Conservation (phyloP, 1,140 invertebrate genomes). For the Conopomorpha cramerella region DNA sequence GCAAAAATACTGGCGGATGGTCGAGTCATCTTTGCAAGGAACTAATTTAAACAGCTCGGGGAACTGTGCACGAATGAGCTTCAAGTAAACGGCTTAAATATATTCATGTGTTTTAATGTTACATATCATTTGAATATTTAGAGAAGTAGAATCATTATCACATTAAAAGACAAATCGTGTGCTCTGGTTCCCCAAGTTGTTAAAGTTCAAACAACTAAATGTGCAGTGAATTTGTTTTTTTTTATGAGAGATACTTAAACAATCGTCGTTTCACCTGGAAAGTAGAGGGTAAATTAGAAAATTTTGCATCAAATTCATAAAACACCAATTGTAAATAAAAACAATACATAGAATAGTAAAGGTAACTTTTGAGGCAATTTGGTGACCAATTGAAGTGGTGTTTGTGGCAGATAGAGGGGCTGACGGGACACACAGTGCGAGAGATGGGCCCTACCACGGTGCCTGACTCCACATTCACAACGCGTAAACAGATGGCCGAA, state of each 20-base stretch:
- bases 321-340: constrained; percentile 34
- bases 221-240: constrained; percentile 46
- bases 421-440: not conserved
- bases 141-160: no score
- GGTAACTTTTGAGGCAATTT: constrained; percentile 36
- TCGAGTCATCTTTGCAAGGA: constrained; percentile 41
- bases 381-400: constrained; percentile 33
- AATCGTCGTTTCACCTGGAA: constrained; percentile 57
- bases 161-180: no score
- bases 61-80: no score
- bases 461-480: no score
- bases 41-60: no score
- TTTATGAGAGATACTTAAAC: constrained; percentile 54
- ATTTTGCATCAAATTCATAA: constrained; percentile 46
- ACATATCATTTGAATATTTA: no score
- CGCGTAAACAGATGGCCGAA: no score
- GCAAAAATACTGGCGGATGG: constrained; percentile 38
- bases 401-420: constrained; percentile 8
- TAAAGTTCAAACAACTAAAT: constrained; percentile 28
- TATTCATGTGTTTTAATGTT: no score
- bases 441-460: not conserved
- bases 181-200: no score
- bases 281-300: constrained; percentile 58
- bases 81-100: no score
- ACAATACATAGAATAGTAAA: constrained; percentile 9